These are phyloP conservation scores for Istiophorus platypterus DNA, from an alignment of 2,113 vertebrate genomes.

Conservation along the genomic window DNA sequence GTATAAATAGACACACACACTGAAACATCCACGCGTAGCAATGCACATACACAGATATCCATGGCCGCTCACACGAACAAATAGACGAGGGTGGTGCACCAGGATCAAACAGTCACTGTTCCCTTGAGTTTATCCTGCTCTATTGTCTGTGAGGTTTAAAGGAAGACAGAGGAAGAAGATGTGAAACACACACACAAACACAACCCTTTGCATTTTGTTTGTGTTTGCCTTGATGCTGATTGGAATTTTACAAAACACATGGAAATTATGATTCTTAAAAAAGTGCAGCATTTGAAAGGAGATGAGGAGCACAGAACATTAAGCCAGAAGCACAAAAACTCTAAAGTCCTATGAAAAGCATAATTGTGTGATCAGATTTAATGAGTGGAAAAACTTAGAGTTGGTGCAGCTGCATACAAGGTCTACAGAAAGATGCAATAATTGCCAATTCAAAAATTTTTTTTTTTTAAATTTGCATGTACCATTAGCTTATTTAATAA, in stretches of 20 bases:
- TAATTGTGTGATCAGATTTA: too few species aligned
- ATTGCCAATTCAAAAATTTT: too few species aligned
- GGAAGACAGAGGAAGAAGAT: constrained; percentile 28
- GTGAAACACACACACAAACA: constrained; percentile 1
- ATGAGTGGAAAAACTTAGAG: too few species aligned
- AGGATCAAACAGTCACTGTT: constrained; percentile 41
- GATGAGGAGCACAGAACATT: too few species aligned
- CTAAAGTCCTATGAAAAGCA: too few species aligned
- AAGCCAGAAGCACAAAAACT: too few species aligned
- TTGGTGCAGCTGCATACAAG: too few species aligned
- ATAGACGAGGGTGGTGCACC: constrained; percentile 5
- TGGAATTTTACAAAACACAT: neutral
- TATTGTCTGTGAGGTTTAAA: constrained; percentile 63
- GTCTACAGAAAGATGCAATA: too few species aligned
- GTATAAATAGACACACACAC: constrained; percentile 27
- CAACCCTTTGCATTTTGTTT: neutral
- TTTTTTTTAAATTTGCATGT: too few species aligned
- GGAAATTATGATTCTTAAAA: too few species aligned
- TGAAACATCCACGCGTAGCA: neutral
- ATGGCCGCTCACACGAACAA: neutral
- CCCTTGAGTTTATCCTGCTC: constrained; percentile 38
- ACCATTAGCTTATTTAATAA: too few species aligned
- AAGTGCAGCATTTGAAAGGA: too few species aligned
- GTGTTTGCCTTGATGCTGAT: neutral
- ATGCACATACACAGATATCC: neutral